A percentile compares a stretch with the other conserved stretches of the same genome.
phyloP scores from a whole-genome alignment of 1,140 invertebrate genomes.

The Pseudomyrmex gracilis region DNA sequence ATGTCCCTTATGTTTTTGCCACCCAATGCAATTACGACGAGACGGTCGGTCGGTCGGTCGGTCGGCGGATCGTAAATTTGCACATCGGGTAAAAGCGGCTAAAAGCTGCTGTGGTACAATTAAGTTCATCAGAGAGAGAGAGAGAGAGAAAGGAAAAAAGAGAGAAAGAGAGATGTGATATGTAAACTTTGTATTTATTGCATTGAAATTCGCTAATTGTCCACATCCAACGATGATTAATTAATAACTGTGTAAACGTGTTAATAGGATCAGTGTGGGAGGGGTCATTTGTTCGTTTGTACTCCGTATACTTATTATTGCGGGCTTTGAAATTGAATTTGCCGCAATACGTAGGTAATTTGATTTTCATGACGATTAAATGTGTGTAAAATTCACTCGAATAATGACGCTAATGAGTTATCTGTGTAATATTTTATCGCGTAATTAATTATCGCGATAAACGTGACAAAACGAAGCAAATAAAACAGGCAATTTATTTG shows the following conservation, averaged over 20 bases:
- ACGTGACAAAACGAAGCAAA: no score
- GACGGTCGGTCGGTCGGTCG: constrained; percentile 1
- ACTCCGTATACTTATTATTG: constrained; percentile 11
- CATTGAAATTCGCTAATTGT: constrained; percentile 12
- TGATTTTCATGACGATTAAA: constrained; percentile 7
- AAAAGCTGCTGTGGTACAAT: not conserved
- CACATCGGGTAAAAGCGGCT: not conserved
- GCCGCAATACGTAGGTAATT: constrained; percentile 1
- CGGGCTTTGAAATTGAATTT: constrained; percentile 13
- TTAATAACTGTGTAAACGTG: not conserved
- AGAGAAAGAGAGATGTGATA: not conserved
- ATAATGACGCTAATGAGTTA: not conserved
- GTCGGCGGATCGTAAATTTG: constrained; percentile 17
- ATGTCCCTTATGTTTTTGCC: constrained; percentile 39
- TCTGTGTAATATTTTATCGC: not conserved
- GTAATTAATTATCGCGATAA: not conserved
- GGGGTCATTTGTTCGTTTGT: not conserved
- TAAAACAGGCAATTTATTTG: no score
- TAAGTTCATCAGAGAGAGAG: not conserved
- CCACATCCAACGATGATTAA: not conserved
- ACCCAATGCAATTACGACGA: constrained; percentile 16
- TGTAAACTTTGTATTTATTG: constrained; percentile 29
- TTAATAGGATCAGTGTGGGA: not conserved
- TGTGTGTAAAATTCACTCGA: not conserved
- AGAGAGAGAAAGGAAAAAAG: no score